Evolutionary conservation across 35 echinoderm and acorn worm genomes (phyloP).

Genomic region (Hemicentrotus pulcherrimus): DNA sequence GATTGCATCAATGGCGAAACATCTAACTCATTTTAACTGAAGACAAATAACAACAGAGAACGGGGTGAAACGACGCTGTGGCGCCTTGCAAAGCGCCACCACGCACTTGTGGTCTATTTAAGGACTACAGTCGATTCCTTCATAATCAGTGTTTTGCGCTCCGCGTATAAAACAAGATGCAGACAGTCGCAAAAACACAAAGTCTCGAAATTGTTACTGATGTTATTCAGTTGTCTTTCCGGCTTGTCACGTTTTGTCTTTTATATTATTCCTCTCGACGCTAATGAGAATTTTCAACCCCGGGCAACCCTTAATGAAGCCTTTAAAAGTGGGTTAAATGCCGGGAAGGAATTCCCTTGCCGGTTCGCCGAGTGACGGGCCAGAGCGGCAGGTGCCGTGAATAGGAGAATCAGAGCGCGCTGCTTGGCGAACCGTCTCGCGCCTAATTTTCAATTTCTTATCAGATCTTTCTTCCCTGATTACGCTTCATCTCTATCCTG

Average conservation of each 20-base stretch:
- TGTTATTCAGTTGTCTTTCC: neutral
- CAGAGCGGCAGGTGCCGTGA: neutral
- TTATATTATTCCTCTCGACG: neutral
- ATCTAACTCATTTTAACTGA: neutral
- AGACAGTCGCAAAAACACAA: slow-evolving; percentile 3
- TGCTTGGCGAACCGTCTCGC: neutral
- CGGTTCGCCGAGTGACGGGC: neutral
- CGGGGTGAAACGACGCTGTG: neutral
- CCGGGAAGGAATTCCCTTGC: neutral
- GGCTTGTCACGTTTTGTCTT: neutral
- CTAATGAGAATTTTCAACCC: neutral
- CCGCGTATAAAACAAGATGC: neutral
- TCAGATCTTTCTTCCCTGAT: neutral
- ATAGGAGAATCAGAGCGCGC: neutral
- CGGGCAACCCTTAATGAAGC: neutral
- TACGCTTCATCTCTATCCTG: neutral
- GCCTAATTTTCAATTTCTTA: neutral
- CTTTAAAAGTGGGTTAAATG: neutral
- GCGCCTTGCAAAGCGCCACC: neutral
- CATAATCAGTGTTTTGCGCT: neutral
- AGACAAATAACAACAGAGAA: neutral
- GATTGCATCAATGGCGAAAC: neutral
- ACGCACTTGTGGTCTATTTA: neutral
- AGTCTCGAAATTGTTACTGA: neutral
- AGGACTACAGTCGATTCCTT: neutral